Conservation (phyloP, 64 coral and sea anemone genomes). For the Montipora capricornis region DNA sequence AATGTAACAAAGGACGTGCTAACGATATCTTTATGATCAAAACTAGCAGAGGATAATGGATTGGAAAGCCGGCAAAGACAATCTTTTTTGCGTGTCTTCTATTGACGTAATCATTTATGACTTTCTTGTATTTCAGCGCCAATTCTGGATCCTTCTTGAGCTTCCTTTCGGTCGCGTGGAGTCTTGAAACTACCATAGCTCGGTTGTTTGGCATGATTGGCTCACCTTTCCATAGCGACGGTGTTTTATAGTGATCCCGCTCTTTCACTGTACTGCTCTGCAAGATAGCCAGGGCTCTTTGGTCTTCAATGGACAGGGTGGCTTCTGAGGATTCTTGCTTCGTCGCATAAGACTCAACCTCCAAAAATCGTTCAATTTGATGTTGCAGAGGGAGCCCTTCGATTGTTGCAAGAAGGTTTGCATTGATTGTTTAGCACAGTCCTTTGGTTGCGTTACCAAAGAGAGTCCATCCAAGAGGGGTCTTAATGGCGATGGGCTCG, state of each 20-base stretch:
- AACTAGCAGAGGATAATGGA: no score
- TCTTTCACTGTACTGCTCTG: no score
- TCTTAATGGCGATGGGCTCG: conserved; percentile 23
- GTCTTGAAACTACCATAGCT: background rate
- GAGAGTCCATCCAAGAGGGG: conserved; percentile 17
- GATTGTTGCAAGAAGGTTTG: conserved; percentile 11
- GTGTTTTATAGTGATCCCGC: no score
- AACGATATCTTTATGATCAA: no score
- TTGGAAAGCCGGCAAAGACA: no score
- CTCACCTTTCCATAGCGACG: background rate
- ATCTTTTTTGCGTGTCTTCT: conserved; percentile 38
- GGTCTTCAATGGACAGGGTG: conserved; percentile 34
- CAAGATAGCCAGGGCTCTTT: background rate
- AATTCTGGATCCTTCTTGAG: no score
- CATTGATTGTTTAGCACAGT: conserved; percentile 4
- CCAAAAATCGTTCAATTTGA: conserved; percentile 56
- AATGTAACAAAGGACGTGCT: no score
- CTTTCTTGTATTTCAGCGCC: background rate
- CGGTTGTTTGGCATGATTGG: conserved; percentile 51
- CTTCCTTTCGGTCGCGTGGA: no score
- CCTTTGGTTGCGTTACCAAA: conserved; percentile 28
- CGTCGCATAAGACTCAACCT: conserved; percentile 23
- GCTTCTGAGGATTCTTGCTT: background rate
- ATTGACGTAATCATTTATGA: conserved; percentile 5
- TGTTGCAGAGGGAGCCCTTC: background rate